phyloP scores from a whole-genome alignment of 1,140 invertebrate species.

The Mizuhopecten yessoensis region DNA sequence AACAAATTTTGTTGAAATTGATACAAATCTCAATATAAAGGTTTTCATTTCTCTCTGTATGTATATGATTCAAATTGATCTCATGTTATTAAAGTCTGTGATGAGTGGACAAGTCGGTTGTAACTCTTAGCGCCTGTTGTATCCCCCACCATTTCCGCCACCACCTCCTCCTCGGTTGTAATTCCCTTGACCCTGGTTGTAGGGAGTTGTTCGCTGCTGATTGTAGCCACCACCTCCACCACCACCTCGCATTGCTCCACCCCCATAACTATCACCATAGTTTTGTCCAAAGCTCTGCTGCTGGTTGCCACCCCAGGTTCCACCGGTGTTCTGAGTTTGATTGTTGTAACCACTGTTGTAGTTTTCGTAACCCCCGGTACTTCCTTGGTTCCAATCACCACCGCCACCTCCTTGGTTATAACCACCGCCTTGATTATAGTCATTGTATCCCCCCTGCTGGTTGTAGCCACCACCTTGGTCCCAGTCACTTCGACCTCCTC shows the following conservation, averaged over 20 bases:
- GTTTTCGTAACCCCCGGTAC: not conserved
- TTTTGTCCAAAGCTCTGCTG: conserved; percentile 51
- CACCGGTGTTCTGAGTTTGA: not conserved
- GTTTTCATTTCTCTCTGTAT: too few relatives aligned
- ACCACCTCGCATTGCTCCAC: conserved; percentile 65
- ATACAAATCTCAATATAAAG: too few relatives aligned
- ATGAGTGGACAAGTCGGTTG: not conserved
- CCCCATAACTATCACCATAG: conserved; percentile 64
- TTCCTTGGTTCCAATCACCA: conserved; percentile 4
- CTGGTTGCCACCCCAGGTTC: conserved; percentile 49
- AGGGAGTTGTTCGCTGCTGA: not conserved
- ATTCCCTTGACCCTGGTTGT: not conserved
- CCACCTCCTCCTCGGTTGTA: not conserved
- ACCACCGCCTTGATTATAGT: not conserved
- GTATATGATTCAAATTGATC: too few relatives aligned
- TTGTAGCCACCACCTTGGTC: not conserved
- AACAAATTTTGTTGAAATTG: too few relatives aligned
- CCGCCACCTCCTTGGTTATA: not conserved
- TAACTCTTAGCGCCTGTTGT: not conserved
- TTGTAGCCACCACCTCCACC: conserved; percentile 53
- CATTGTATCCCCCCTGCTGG: conserved; percentile 11
- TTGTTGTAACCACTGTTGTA: conserved; percentile 55
- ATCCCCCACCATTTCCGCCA: not conserved
- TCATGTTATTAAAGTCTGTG: not conserved
- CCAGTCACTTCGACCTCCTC: not conserved